Conservation (phyloP, 2,888 invertebrate species). For the Icerya purchasi region DNA sequence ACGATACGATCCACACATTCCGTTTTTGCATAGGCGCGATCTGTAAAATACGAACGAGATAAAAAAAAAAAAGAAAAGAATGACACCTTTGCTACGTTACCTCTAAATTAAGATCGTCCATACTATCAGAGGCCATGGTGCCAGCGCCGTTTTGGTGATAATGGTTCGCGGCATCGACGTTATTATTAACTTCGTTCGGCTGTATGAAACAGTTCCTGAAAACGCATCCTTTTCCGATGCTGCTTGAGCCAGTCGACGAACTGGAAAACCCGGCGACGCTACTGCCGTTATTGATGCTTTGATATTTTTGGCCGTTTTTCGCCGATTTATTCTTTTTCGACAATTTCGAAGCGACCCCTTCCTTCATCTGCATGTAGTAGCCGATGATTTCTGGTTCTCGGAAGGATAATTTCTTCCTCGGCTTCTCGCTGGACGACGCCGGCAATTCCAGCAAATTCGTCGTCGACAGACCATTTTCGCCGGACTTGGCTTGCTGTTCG, state of each 20-base stretch:
- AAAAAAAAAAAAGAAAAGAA: no score
- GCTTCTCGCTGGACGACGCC: constrained; percentile 30
- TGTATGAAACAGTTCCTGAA: constrained; percentile 8
- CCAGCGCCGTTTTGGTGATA: constrained; percentile 23
- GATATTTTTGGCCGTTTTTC: constrained; percentile 9
- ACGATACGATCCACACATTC: no score
- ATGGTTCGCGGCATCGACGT: no score
- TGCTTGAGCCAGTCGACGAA: not conserved
- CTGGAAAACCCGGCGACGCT: no score
- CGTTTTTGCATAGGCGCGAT: no score
- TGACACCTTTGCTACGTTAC: no score
- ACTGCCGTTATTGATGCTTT: not conserved
- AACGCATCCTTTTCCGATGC: constrained; percentile 16
- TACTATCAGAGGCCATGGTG: constrained; percentile 26
- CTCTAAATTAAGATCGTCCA: constrained; percentile 35
- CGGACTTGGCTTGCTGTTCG: not conserved
- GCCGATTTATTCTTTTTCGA: constrained; percentile 16
- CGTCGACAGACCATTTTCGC: not conserved
- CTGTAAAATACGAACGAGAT: no score
- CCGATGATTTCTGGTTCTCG: constrained; percentile 57
- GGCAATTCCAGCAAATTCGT: not conserved
- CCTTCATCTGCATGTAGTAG: constrained; percentile 24
- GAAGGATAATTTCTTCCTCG: constrained; percentile 68
- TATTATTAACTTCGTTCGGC: constrained; percentile 4
- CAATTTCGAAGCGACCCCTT: constrained; percentile 18